phyloP scores from a whole-genome alignment of 2,888 invertebrate species.

The Buathra laborator region DNA sequence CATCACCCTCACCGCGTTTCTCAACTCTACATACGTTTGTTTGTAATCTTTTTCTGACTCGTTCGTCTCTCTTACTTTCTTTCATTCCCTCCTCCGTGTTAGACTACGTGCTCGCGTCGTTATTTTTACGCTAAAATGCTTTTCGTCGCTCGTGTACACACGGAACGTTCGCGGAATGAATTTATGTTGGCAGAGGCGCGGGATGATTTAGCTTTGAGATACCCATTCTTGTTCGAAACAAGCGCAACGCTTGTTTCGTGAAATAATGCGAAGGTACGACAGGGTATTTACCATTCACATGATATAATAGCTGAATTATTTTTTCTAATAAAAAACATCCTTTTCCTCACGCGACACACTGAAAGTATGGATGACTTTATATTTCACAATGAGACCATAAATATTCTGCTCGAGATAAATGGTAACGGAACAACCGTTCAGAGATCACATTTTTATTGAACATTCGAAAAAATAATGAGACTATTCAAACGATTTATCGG shows the following conservation, averaged over 20 bases:
- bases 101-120: slow-evolving; percentile 1
- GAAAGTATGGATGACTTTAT: too few relatives aligned
- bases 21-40: slow-evolving; percentile 16
- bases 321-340: not conserved
- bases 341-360: too few relatives aligned
- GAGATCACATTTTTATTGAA: too few relatives aligned
- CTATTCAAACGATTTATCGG: too few relatives aligned
- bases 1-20: not conserved
- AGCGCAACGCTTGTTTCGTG: not conserved
- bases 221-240: not conserved
- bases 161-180: slow-evolving; percentile 14
- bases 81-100: not conserved
- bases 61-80: slow-evolving; percentile 24
- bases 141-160: slow-evolving; percentile 14
- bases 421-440: too few relatives aligned
- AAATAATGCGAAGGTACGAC: not conserved
- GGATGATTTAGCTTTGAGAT: slow-evolving; percentile 7
- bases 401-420: too few relatives aligned
- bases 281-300: not conserved
- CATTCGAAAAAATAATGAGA: too few relatives aligned
- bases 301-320: not conserved
- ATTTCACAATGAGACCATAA: too few relatives aligned
- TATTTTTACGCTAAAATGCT: slow-evolving; percentile 31
- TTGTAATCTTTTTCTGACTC: slow-evolving; percentile 27
- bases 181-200: not conserved